Conservation (phyloP, 2,113 vertebrate genomes). For the Setophaga petechia region DNA sequence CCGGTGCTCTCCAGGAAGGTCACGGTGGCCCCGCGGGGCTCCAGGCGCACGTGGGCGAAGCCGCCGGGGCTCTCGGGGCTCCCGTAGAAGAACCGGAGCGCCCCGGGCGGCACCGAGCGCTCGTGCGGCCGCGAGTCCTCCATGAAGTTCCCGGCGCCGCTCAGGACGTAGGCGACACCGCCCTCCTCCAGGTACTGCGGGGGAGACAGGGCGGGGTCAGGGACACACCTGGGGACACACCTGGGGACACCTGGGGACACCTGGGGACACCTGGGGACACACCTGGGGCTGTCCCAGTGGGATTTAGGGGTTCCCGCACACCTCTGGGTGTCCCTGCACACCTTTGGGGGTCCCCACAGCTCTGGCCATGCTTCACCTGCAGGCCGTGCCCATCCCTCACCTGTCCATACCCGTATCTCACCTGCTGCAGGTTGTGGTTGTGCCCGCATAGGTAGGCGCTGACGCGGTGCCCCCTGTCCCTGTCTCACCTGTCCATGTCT, state of each 20-base stretch:
- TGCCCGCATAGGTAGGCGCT: too few species aligned
- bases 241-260: neutral
- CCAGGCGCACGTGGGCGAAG: neutral
- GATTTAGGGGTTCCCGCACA: too few species aligned
- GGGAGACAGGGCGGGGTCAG: neutral
- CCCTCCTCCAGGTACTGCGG: neutral
- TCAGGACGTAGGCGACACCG: neutral
- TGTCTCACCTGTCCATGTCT: too few species aligned
- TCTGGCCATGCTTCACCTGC: too few species aligned
- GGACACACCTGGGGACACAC: neutral
- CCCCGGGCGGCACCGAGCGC: neutral
- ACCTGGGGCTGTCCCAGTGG: too few species aligned
- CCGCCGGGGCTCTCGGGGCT: neutral
- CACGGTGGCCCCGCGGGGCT: neutral
- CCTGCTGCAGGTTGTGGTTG: too few species aligned
- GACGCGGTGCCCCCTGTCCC: too few species aligned
- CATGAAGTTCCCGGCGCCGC: conserved; percentile 3
- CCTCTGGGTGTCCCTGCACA: too few species aligned
- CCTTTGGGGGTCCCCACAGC: too few species aligned
- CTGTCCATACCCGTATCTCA: too few species aligned
- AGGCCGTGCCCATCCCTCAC: too few species aligned
- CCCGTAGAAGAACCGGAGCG: neutral
- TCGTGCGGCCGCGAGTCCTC: neutral
- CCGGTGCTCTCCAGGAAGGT: neutral
- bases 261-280: too few species aligned